These are phyloP conservation scores for Athene noctua DNA, from an alignment of 2,113 vertebrate genomes.

Conservation along the genomic window DNA sequence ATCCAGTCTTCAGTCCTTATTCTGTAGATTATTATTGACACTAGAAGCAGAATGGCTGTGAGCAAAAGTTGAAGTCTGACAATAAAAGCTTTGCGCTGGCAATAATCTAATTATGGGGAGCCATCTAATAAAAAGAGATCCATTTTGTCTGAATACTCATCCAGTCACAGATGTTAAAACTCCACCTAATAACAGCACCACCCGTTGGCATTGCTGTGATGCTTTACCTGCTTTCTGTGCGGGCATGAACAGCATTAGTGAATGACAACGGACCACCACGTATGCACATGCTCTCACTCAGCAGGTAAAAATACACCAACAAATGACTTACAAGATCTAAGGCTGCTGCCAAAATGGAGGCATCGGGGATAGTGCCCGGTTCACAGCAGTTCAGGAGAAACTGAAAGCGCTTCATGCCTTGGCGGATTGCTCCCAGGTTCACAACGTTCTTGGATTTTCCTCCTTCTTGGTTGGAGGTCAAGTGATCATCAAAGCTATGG, in stretches of 20 bases:
- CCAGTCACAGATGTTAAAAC: neutral
- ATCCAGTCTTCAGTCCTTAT: neutral
- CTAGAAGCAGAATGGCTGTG: neutral
- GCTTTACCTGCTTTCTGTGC: neutral
- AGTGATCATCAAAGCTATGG: constrained; percentile 92
- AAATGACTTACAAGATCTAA: constrained; percentile 86
- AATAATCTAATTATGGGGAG: neutral
- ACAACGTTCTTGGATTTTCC: constrained; percentile 96
- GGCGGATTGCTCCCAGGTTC: constrained; percentile 94
- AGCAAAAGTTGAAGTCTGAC: neutral
- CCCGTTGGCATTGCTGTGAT: neutral
- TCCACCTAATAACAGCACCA: neutral
- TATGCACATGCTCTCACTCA: neutral
- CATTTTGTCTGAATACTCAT: neutral
- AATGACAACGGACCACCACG: neutral
- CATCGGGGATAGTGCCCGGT: constrained; percentile 95
- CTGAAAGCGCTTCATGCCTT: constrained; percentile 99
- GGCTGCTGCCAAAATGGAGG: constrained; percentile 95
- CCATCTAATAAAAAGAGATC: neutral
- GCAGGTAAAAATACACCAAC: neutral
- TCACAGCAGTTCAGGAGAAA: constrained; percentile 98
- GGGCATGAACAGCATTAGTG: neutral
- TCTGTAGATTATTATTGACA: neutral
- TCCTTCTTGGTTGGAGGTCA: constrained; percentile 88
- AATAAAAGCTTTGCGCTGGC: neutral